Conservation (phyloP, 2,888 invertebrate species). For the Augiades crinisus region DNA sequence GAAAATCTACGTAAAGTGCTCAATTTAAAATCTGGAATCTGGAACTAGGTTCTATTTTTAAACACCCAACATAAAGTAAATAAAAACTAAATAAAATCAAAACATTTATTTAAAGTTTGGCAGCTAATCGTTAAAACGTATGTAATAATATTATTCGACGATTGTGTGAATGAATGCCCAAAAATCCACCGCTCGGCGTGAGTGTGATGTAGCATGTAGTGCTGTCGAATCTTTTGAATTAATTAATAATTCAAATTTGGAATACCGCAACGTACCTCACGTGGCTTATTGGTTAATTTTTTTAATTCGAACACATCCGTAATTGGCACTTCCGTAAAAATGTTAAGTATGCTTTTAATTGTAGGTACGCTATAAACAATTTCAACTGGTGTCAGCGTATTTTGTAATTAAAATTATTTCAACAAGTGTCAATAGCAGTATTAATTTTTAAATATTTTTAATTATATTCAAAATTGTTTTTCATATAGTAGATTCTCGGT, state of each 20-base stretch:
- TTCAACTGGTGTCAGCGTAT: constrained; percentile 2
- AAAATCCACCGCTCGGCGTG: not conserved
- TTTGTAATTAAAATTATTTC: not conserved
- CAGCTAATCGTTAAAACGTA: no score
- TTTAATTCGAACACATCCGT: constrained; percentile 21
- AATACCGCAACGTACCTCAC: constrained; percentile 12
- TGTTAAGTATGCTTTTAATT: constrained; percentile 23
- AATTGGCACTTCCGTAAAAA: constrained; percentile 21
- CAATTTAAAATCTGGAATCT: no score
- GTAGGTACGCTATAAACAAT: constrained; percentile 11
- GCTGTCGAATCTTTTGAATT: constrained; percentile 7
- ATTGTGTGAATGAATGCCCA: not conserved
- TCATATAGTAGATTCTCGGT: no score
- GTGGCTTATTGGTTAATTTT: constrained; percentile 16
- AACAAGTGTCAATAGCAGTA: not conserved
- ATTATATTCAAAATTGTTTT: no score
- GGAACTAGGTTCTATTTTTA: no score
- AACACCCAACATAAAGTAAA: no score
- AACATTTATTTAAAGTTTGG: no score
- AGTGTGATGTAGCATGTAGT: not conserved
- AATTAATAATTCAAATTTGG: constrained; percentile 15
- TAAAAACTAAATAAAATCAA: no score
- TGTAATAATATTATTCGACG: no score
- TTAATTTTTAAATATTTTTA: no score
- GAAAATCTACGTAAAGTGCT: no score